A percentile compares a stretch with the other conserved stretches of the same genome.
Evolutionary conservation across 1,140 invertebrate genomes (phyloP).

Genomic region (Chlorops oryzae): DNA sequence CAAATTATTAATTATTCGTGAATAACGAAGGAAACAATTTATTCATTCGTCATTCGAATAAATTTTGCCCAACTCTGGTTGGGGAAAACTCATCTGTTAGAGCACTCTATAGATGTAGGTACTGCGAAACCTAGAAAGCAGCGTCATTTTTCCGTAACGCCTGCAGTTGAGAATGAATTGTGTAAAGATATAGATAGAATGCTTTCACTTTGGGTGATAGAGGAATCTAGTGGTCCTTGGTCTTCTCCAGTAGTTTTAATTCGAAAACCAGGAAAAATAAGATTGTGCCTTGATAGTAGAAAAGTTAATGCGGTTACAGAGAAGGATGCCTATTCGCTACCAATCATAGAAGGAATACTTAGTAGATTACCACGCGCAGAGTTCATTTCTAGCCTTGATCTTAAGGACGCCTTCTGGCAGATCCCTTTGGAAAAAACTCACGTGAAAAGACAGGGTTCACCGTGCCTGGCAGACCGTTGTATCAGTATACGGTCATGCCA

Average conservation of each 20-base stretch:
- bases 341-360: slow-evolving; percentile 33
- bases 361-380: slow-evolving; percentile 29
- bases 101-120: no score
- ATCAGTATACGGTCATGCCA: slow-evolving; percentile 9
- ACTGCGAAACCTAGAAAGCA: no score
- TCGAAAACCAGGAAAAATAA: slow-evolving; percentile 14
- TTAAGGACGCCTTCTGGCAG: slow-evolving; percentile 22
- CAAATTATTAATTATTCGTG: no score
- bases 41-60: no score
- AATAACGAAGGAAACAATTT: no score
- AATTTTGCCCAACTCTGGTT: no score
- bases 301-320: slow-evolving; percentile 42
- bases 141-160: no score
- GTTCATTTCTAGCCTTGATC: slow-evolving; percentile 16
- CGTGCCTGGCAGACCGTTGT: slow-evolving; percentile 5
- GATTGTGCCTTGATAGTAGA: slow-evolving; percentile 43
- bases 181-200: no score
- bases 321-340: slow-evolving; percentile 28
- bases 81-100: no score
- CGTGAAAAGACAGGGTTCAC: slow-evolving; percentile 43
- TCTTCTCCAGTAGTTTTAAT: slow-evolving; percentile 9
- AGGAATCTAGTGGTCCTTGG: no score
- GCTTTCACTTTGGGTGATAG: no score
- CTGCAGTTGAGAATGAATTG: no score
- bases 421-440: slow-evolving; percentile 17